Evolutionary conservation across 2,113 vertebrate species (phyloP).

Genomic region (Hylia prasina): DNA sequence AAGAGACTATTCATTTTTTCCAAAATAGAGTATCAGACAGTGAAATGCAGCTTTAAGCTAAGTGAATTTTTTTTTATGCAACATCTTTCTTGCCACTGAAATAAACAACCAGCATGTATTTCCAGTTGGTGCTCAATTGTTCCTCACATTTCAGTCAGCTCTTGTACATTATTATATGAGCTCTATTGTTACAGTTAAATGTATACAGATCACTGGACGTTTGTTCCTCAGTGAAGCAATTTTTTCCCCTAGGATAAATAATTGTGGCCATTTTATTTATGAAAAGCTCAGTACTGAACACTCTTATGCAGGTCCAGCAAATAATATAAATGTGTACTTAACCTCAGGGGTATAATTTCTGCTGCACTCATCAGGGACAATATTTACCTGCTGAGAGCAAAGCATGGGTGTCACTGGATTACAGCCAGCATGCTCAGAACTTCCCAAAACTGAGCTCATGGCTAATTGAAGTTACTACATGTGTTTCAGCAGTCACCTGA

Average conservation of each 20-base stretch:
- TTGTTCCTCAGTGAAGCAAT: not conserved
- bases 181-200: not conserved
- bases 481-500: not conserved
- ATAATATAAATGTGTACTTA: not conserved
- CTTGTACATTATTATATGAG: not conserved
- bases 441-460: not conserved
- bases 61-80: not conserved
- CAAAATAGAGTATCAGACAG: slow-evolving; percentile 27
- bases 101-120: slow-evolving; percentile 15
- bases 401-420: not conserved
- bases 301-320: not conserved
- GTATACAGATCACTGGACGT: not conserved
- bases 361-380: not conserved
- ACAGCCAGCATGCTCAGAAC: not conserved
- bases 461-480: not conserved
- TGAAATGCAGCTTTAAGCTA: not conserved
- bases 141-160: not conserved
- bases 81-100: not conserved
- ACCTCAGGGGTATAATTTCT: not conserved
- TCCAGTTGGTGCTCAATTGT: not conserved
- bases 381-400: not conserved
- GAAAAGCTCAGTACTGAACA: not conserved
- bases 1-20: slow-evolving; percentile 7
- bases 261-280: slow-evolving; percentile 9
- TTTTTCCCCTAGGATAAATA: not conserved